Evolutionary conservation across 64 coral and sea anemone species (phyloP), one percentile per base, ranked within the genome.

Genomic region (Porites australiensis): DNA sequence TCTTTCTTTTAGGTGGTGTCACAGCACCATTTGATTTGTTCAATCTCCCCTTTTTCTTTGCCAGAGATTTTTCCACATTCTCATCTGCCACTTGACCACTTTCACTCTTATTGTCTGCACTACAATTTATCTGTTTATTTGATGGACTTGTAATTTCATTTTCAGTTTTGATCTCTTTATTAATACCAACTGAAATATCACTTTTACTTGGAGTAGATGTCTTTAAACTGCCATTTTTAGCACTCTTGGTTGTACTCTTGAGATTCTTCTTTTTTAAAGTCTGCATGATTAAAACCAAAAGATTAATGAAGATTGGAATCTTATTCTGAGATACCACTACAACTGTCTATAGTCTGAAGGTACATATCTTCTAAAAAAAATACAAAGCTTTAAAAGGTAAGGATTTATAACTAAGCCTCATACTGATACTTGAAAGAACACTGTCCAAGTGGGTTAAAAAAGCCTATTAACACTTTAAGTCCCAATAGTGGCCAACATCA

Each of bases 201-300:
- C 49, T 74, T 23, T 79, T 75, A 10, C 55, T 5, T n/a, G 3
- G 58, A 75, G 69, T 45, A 53, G 68, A 45, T 14, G 72, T 86
- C 44, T 8, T 83, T 60, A 52, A 50, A 70, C 5, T 59, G 18
- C 14, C 77, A 20, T 72, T 19, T 15, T 4, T n/a, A 55, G 55
- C 51, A 15, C 43, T 45, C 6, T 92, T 73, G 19, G 43, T 5
- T 69, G 75, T 4, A 52, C 45, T 59, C 8, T 51, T 79, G 18
- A 43, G 49, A n/a, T 49, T 78, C 58, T 79, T 89, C 58, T 77
- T 77, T 52, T 77, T 79, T 23, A 20, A 6, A 89, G 37, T 75
- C 87, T 89, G 63, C 20, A 64, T 10, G 52, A 55, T 53, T 21
- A 52, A 44, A 3, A 86, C 4, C 50, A 70, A 70, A 86, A 0